Base-by-base conservation (phyloP, 2,888 invertebrate species). In the Limulus polyphemus region DNA sequence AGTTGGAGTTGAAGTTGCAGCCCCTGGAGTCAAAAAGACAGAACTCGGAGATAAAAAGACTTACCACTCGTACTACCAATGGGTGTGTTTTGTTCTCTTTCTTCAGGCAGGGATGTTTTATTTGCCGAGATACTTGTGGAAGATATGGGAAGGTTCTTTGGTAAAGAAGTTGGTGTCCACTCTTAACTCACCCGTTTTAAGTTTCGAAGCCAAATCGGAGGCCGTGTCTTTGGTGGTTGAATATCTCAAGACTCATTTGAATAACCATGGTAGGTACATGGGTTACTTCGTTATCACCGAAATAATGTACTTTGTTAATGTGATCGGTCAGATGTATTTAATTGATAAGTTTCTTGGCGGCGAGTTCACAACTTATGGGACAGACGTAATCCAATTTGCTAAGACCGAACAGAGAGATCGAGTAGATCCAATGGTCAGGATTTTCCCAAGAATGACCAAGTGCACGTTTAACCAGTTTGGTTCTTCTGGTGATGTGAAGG, bases 221-320 rank as follows among this genome's bases (percentile, higher is more conserved):
- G 90, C 90, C 77, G 90, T 88, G 72, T 83, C 84, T 62, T 81
- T 84, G 16, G 81, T 93, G 70, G 83, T 91, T 72, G 86, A 86
- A 61, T 93, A 92, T 77, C 81, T 93, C 64, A 78, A 85, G 71
- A 82, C 63, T 10, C 70, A 70, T 57, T 51, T 68, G 50, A 58
- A 90, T 88, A 83, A 83, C 71, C 67, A 68, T 32, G 56, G 63
- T 11, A 47, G 54, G 32, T 69, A 68, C 57, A 66, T 65, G 1
- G 58, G 51, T 46, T 66, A 69, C 4, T 67, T 67, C 57, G 64
- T 65, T 14, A 56, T 63, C 10, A 63, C 63, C 49, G 68, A 68
- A 56, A 16, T 59, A 48, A 47, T 68, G 14, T 68, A 65, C 17
- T 51, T 68, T 7, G 14, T 61, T n/a, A 68, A 68, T 52, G 56